Evolutionary conservation across 2,888 invertebrate genomes (phyloP).

Genomic region (Lasioglossum zephyrum): DNA sequence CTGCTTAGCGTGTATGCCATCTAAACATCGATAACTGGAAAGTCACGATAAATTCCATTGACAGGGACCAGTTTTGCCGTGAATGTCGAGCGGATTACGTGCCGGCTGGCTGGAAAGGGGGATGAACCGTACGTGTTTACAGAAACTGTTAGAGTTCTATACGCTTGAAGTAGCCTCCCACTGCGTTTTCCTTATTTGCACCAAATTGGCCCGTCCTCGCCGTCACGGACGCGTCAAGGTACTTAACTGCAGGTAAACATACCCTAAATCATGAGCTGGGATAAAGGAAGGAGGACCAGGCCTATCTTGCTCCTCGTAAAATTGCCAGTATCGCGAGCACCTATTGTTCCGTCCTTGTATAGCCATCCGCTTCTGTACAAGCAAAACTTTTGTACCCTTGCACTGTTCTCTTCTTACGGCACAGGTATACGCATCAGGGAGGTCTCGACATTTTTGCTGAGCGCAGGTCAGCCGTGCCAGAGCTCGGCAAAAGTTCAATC

Average conservation of each 20-base stretch:
- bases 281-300: conserved; percentile 37
- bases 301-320: conserved; percentile 70
- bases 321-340: conserved; percentile 61
- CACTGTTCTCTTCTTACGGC: conserved; percentile 29
- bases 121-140: conserved; percentile 72
- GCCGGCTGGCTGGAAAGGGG: conserved; percentile 33
- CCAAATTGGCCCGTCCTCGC: conserved; percentile 68
- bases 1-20: neutral
- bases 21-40: conserved; percentile 29
- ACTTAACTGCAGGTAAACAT: conserved; percentile 79
- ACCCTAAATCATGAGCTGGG: conserved; percentile 74
- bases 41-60: conserved; percentile 47
- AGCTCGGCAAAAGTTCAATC: too few species aligned
- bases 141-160: conserved; percentile 73
- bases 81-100: conserved; percentile 56
- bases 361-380: conserved; percentile 48
- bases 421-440: conserved; percentile 42
- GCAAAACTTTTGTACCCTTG: conserved; percentile 17
- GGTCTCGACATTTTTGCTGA: neutral
- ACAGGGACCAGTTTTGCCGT: conserved; percentile 8
- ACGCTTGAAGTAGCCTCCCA: conserved; percentile 69
- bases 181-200: conserved; percentile 68
- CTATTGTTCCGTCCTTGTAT: conserved; percentile 62
- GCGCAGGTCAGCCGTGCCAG: neutral
- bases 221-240: conserved; percentile 76